Evolutionary conservation across 2,113 vertebrate species (phyloP), one percentile per base, ranked within the genome.

Genomic region (Ophthalmolycus amberensis): DNA sequence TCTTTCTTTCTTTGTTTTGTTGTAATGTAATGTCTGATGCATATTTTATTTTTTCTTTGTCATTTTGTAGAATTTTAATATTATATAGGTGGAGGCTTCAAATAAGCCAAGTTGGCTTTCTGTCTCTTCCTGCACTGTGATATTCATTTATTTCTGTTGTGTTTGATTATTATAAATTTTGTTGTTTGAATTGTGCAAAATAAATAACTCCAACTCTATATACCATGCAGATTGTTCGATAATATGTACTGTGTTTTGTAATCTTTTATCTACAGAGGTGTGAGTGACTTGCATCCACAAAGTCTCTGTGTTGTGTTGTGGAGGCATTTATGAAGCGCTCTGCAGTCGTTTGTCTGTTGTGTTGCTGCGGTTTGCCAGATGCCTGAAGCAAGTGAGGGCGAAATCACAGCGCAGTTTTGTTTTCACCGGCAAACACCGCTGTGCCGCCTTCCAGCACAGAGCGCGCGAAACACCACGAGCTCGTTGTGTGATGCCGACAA

Each of bases 341-440:
- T 77, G 86, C 77, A 71, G 77, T 73, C 77, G 67, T 85, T 71
- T 85, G 68, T 85, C 68, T 85, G 68, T 88, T 80, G 82, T 79
- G 74, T 67, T 46, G 81, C 75, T 79, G 73, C 84, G 88, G 73
- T 81, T 83, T 85, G 59, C 64, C 74, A 65, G 77, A 81, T 9
- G 92, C 93, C 93, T 83, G 74, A 40, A 83, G 93, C 93, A 73
- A 88, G 84, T 44, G 20, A 82, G 75, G 86, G 58, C 80, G 85
- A 92, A 91, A 95, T 94, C 93, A 93, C 90, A 92, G 82, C 90
- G 83, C 76, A 59, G 78, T 89, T 94, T 90, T 87, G 91, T 92
- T 94, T 94, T 87, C 79, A 60, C 74, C 78, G 67, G 77, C 77
- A 42, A 59, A 59, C 63, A 50, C 71, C 71, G 25, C 63, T 64